Conservation (phyloP, 2,113 vertebrate genomes). For the Phainopepla nitens region DNA sequence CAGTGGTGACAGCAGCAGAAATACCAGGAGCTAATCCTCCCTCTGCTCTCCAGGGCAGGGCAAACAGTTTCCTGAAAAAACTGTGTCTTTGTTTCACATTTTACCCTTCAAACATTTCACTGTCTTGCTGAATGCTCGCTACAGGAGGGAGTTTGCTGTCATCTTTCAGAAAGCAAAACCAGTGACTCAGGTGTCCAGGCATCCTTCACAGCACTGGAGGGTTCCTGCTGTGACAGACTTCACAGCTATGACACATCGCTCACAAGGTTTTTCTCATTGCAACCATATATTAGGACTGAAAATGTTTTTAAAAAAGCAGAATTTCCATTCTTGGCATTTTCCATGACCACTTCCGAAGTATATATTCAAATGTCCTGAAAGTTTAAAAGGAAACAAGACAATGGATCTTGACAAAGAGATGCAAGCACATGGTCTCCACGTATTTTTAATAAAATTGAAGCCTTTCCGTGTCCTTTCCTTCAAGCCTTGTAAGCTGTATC, state of each 20-base stretch:
- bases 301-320: background rate
- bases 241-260: background rate
- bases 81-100: background rate
- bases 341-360: background rate
- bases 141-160: background rate
- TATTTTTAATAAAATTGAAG: background rate
- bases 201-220: background rate
- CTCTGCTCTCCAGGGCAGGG: background rate
- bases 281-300: background rate
- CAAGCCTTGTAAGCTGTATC: background rate
- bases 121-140: background rate
- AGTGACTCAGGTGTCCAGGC: background rate
- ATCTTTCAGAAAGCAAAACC: background rate
- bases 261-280: background rate
- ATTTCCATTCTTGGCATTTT: background rate
- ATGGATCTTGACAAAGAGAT: background rate
- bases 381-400: background rate
- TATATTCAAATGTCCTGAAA: background rate
- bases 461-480: background rate
- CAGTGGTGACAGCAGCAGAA: background rate
- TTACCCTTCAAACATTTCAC: background rate
- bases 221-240: background rate
- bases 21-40: background rate
- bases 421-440: accelerated
- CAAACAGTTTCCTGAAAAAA: background rate